Evolutionary conservation across 2,113 vertebrate genomes (phyloP).

Genomic region (Isichthys henryi): DNA sequence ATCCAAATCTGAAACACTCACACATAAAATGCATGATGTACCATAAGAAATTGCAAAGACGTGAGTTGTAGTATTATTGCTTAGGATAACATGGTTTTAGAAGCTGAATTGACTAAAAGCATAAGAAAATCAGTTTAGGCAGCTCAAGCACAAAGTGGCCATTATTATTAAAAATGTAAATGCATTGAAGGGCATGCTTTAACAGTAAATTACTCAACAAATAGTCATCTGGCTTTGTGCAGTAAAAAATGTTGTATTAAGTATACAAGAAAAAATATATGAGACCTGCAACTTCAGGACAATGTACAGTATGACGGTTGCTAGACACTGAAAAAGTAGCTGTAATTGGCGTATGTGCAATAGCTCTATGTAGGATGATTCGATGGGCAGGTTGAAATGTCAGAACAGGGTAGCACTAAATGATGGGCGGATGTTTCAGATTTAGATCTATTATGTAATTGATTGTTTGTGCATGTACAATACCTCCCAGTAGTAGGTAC

Average conservation of each 20-base stretch:
- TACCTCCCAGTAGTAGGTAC: not conserved
- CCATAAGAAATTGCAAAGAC: not conserved
- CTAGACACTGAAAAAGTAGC: too few relatives aligned
- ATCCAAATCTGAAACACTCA: not conserved
- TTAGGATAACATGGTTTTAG: not conserved
- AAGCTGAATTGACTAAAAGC: not conserved
- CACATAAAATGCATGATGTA: not conserved
- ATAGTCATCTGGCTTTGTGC: not conserved
- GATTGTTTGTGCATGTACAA: not conserved
- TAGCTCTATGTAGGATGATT: not conserved
- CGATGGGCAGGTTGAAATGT: not conserved
- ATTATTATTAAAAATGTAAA: not conserved
- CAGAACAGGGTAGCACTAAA: not conserved
- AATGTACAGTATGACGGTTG: too few relatives aligned
- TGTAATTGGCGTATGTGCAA: not conserved
- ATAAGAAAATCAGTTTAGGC: not conserved
- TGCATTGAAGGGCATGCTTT: not conserved
- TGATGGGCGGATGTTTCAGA: not conserved
- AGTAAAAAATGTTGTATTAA: not conserved
- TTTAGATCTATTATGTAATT: not conserved
- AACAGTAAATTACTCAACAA: not conserved
- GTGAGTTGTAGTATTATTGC: not conserved
- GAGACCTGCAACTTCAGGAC: not conserved
- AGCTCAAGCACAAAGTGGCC: not conserved
- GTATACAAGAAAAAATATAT: not conserved